phyloP scores from a whole-genome alignment of 2,888 invertebrate genomes.

The Atherix ibis region DNA sequence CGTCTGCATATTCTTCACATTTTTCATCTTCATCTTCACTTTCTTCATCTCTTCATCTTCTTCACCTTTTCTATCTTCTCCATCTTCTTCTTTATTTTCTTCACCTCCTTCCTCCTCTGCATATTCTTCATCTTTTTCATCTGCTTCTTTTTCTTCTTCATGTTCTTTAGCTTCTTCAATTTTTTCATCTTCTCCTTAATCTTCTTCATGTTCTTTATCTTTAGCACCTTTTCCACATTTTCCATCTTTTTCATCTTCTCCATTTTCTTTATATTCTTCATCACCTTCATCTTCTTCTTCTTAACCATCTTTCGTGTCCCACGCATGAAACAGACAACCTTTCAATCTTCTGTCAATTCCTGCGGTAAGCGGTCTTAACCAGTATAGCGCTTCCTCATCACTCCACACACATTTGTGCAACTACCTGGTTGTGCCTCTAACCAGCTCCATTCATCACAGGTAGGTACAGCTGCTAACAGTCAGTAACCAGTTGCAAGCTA shows the following conservation, averaged over 20 bases:
- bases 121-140: neutral
- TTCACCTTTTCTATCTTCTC: too few species aligned
- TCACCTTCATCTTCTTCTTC: neutral
- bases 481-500: too few species aligned
- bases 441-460: too few species aligned
- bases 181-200: neutral
- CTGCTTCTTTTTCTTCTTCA: neutral
- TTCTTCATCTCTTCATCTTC: neutral
- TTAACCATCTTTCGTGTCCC: neutral
- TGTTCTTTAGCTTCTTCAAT: neutral
- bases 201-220: neutral
- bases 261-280: neutral
- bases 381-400: too few species aligned
- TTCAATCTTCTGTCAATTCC: too few species aligned
- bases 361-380: too few species aligned
- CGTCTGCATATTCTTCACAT: neutral
- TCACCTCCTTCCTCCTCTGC: neutral
- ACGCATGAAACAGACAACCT: too few species aligned
- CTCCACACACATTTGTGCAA: too few species aligned
- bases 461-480: too few species aligned
- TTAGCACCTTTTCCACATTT: neutral
- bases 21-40: neutral
- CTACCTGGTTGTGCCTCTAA: too few species aligned
- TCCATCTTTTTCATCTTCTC: neutral
- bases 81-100: neutral